phyloP scores from a whole-genome alignment of 2,113 vertebrate genomes.

The Steatornis caripensis region DNA sequence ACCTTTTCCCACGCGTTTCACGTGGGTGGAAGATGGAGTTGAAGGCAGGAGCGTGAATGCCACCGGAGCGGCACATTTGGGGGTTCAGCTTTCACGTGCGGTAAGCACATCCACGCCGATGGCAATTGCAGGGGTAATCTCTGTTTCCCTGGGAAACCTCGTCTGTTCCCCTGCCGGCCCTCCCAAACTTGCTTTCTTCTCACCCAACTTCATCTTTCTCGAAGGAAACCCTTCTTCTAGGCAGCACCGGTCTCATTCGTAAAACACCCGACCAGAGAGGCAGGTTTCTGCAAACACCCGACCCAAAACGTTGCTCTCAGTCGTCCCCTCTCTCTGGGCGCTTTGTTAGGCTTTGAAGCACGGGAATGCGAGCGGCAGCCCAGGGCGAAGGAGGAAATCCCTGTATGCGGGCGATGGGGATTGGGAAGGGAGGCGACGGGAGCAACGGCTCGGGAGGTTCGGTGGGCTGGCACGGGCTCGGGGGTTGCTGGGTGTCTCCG shows the following conservation, averaged over 20 bases:
- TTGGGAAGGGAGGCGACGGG: too few relatives aligned
- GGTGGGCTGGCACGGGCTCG: too few relatives aligned
- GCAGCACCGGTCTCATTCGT: too few relatives aligned
- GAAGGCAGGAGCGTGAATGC: neutral
- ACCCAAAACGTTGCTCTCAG: rapidly evolving
- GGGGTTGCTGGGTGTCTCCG: too few relatives aligned
- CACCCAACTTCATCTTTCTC: neutral
- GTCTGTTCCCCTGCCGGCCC: neutral
- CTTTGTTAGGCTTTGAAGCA: too few relatives aligned
- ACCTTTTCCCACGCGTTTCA: neutral
- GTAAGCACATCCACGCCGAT: neutral
- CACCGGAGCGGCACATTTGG: too few relatives aligned
- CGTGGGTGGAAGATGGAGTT: neutral
- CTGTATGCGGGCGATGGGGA: too few relatives aligned
- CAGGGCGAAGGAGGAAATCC: too few relatives aligned
- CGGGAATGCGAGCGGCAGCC: too few relatives aligned
- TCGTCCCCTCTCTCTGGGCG: neutral
- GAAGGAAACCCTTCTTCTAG: neutral
- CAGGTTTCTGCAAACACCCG: neutral
- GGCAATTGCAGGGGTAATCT: neutral
- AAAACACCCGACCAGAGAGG: neutral
- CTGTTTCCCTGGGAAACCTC: neutral
- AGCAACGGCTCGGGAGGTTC: too few relatives aligned
- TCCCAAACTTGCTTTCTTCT: neutral
- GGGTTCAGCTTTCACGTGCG: neutral